phyloP scores from a whole-genome alignment of 2,113 vertebrate species.

The Siphamia tubifer region DNA sequence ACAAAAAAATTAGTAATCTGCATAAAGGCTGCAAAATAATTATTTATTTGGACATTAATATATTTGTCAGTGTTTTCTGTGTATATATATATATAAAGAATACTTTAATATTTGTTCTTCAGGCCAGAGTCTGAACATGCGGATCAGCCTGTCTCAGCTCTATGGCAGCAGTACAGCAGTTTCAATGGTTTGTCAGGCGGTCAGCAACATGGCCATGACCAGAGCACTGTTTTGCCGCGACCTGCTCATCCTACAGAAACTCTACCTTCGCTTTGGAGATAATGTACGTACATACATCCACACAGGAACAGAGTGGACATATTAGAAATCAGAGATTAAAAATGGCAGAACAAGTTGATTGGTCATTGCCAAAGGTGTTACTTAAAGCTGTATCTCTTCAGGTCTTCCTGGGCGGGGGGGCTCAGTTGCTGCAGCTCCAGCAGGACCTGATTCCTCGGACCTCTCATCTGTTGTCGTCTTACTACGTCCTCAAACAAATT shows the following conservation, averaged over 20 bases:
- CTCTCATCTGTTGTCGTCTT: constrained; percentile 88
- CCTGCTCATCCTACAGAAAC: constrained; percentile 90
- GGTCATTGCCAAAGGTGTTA: too few species aligned
- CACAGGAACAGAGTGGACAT: background rate
- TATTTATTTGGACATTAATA: too few species aligned
- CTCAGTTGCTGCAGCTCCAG: constrained; percentile 89
- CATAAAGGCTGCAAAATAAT: too few species aligned
- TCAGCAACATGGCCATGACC: constrained; percentile 83
- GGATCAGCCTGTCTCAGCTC: constrained; percentile 88
- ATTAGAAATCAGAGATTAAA: too few species aligned
- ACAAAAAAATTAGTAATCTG: too few species aligned
- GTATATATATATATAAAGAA: background rate
- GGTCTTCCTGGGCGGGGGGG: constrained; percentile 82
- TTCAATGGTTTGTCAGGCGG: constrained; percentile 81
- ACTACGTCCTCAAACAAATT: constrained; percentile 87
- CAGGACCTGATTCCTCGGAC: constrained; percentile 91
- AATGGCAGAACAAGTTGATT: too few species aligned
- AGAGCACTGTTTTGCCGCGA: constrained; percentile 90
- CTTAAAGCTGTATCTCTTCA: too few species aligned
- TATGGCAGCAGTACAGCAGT: constrained; percentile 81
- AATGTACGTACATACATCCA: constrained; percentile 63
- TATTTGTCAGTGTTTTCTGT: too few species aligned
- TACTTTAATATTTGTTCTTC: background rate
- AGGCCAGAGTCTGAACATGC: constrained; percentile 81
- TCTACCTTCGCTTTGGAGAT: constrained; percentile 85